Evolutionary conservation across 2,113 vertebrate species (phyloP).

Genomic region (Sander lucioperca): DNA sequence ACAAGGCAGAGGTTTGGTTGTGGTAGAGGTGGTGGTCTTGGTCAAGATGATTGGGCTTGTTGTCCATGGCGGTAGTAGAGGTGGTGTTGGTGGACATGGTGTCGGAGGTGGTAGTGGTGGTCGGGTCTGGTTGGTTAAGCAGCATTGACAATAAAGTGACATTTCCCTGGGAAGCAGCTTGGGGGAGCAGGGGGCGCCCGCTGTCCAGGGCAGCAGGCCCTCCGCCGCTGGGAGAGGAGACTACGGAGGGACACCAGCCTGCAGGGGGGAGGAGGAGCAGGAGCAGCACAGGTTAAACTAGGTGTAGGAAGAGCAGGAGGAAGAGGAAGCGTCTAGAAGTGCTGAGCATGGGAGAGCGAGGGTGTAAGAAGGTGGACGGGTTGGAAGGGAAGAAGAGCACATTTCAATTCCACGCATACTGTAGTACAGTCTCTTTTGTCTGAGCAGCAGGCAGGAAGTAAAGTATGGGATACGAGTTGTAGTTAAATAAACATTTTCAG

Average conservation of each 20-base stretch:
- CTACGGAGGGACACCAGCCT: slow-evolving; percentile 99
- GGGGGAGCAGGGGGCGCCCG: slow-evolving; percentile 97
- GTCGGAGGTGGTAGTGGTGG: slow-evolving; percentile 83
- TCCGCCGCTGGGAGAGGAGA: slow-evolving; percentile 92
- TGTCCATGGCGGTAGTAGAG: slow-evolving; percentile 77
- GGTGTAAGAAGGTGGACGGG: neutral
- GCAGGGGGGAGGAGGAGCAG: slow-evolving; percentile 73
- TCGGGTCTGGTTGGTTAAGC: slow-evolving; percentile 96
- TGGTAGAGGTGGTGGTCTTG: slow-evolving; percentile 56
- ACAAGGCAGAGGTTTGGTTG: slow-evolving; percentile 96
- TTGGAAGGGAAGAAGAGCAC: slow-evolving; percentile 38
- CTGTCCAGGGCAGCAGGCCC: slow-evolving; percentile 99
- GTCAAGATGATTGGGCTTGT: slow-evolving; percentile 47
- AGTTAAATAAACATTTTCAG: neutral
- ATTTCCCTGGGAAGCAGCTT: slow-evolving; percentile 99
- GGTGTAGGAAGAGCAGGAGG: slow-evolving; percentile 42
- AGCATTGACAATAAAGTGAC: slow-evolving; percentile 99
- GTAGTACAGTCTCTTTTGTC: slow-evolving; percentile 13
- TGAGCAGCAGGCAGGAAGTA: neutral
- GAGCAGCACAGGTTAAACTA: slow-evolving; percentile 72
- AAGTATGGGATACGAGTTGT: neutral
- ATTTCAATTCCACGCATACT: slow-evolving; percentile 42
- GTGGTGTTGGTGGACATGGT: slow-evolving; percentile 80
- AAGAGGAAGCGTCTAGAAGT: slow-evolving; percentile 65
- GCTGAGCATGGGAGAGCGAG: slow-evolving; percentile 40